A percentile compares a stretch with the other conserved stretches of the same genome.
phyloP scores from a whole-genome alignment of 1,140 invertebrate species.

The Drosophila setifemur region DNA sequence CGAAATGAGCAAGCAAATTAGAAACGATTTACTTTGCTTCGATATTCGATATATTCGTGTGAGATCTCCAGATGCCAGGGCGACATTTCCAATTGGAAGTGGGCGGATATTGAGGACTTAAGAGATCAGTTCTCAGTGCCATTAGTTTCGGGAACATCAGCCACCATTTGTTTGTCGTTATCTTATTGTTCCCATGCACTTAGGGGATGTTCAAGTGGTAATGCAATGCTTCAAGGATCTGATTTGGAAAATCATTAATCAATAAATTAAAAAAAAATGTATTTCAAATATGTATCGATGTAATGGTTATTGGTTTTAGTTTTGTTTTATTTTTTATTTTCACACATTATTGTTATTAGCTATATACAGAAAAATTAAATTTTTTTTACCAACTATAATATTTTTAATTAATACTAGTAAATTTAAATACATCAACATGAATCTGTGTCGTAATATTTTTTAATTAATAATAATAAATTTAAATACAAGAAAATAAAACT shows the following conservation, averaged over 20 bases:
- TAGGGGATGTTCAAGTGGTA: background rate
- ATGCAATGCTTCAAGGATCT: background rate
- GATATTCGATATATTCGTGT: background rate
- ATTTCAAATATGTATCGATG: background rate
- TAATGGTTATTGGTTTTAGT: too few species aligned
- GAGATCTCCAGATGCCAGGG: slow-evolving; percentile 10
- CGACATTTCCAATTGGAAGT: slow-evolving; percentile 6
- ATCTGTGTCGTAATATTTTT: too few species aligned
- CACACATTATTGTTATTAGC: too few species aligned
- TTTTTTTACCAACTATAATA: too few species aligned
- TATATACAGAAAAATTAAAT: too few species aligned
- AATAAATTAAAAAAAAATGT: background rate
- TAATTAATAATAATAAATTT: too few species aligned
- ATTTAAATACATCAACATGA: too few species aligned
- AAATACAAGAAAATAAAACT: background rate
- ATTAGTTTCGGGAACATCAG: background rate
- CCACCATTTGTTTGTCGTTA: background rate
- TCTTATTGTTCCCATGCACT: background rate
- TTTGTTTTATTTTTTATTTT: too few species aligned
- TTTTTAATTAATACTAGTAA: too few species aligned
- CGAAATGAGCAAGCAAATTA: slow-evolving; percentile 57
- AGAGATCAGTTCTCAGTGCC: slow-evolving; percentile 14
- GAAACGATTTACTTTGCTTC: slow-evolving; percentile 44
- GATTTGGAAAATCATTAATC: background rate
- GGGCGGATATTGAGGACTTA: background rate